Base-by-base conservation (phyloP, 2,888 invertebrate genomes). In the Sympetrum striolatum region DNA sequence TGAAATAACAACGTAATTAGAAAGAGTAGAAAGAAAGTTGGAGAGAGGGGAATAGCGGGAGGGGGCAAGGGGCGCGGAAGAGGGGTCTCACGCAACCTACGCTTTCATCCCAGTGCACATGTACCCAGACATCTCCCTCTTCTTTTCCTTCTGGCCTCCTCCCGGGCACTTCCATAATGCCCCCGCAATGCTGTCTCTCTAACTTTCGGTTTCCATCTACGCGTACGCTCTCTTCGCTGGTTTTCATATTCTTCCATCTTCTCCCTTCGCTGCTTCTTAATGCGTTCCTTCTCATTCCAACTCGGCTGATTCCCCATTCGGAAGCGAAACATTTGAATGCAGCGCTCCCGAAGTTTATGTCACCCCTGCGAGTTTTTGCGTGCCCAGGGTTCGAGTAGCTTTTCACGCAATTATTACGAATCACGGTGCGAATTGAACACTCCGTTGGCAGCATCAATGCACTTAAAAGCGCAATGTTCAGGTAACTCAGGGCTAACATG, bases 161-260 rank as follows among this genome's bases (percentile, higher is more conserved):
- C 39, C 39, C 39, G 22, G 18, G 22, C 37, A n/a, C 37, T 39
- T 60, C 37, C 60, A 25, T 60, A 39, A 60, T 86, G 60, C 39
- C 37, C 86, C 86, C 86, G 86, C 86, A 86, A 86, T 86, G 86
- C 86, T 37, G 86, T 60, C 86, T 53, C 31, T 44, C 80, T 44
- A 35, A 39, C 80, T 80, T 80, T 80, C 37, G 22, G 37, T 35
- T 22, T 37, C 39, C 80, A 12, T 39, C 80, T 39, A 31, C 80
- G 31, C 39, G 14, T 15, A 14, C 12, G 8, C 37, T 18, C 37
- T 31, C 31, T 35, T 80, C 5, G 6, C 31, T 31, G 18, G 37
- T 12, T 35, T 31, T 18, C 80, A 80, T 37, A 35, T 18, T 35
- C 31, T 31, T 31, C 37, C 31, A 80, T 14, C 3, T 81, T 25